Base-by-base conservation (phyloP, 1,140 invertebrate species). In the Cylas formicarius region DNA sequence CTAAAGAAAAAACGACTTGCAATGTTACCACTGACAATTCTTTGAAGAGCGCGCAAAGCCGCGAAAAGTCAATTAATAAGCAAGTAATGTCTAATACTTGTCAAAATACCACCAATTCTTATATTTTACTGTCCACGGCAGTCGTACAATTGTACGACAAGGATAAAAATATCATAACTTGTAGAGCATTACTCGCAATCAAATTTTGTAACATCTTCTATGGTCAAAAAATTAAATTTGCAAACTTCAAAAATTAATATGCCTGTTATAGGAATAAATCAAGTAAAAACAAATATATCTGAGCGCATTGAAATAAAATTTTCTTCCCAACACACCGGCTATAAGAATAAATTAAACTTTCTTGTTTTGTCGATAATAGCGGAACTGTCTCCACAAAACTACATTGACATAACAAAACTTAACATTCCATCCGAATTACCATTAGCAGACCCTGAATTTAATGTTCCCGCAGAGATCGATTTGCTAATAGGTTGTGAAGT, bases 371-470 rank as follows among this genome's bases (percentile, higher is more conserved):
- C 41, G 8, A n/a, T 16, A 10, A 48, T 48, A 14, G 31, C 27
- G n/a, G 21, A 16, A 16, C 4, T 24, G 14, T 18, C 28, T 6
- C 42, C 46, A 17, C 29, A 44, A 29, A 11, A 10, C n/a, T 27
- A 10, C 5, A 36, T 47, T 19, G 24, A 34, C 35, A 14, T 18
- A n/a, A 22, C 39, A 2, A 23, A 33, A 21, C 26, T 48, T 23
- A 52, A 46, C 20, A 50, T 62, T 21, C 58, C 61, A 3, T 23
- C 29, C 9, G 22, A 55, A 26, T 43, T 62, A 16, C 34, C 41
- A 23, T 45, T 62, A 5, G 57, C 55, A 4, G 60, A 61, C 45
- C 41, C 55, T 11, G 11, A 53, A 7, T 63, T 62, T 44, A 18
- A 54, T 24, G 17, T n/a, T 19, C 47, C 48, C 4, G 39, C 36